These are phyloP conservation scores for Cynaeus angustus DNA, from an alignment of 2,888 invertebrate genomes.

Conservation along the genomic window DNA sequence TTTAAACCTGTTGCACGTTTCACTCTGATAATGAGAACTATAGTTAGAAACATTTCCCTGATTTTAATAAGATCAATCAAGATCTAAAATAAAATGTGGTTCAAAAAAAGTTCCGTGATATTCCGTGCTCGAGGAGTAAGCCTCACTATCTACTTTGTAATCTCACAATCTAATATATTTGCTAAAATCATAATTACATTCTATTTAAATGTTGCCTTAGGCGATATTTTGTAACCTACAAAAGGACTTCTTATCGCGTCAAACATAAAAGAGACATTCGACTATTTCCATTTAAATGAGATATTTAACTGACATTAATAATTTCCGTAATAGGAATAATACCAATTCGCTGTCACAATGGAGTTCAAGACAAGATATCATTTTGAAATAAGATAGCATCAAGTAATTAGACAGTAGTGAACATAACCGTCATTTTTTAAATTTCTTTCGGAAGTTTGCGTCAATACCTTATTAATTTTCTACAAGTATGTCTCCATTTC, in stretches of 20 bases:
- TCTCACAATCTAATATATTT: too few species aligned
- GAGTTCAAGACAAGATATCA: conserved; percentile 14
- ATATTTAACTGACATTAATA: conserved; percentile 25
- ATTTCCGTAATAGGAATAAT: conserved; percentile 12
- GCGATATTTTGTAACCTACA: not conserved
- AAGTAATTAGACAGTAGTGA: conserved; percentile 1
- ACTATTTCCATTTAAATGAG: conserved; percentile 33
- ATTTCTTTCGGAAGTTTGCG: not conserved
- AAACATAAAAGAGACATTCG: conserved; percentile 29
- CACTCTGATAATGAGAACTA: too few species aligned
- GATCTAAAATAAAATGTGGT: too few species aligned
- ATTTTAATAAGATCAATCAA: too few species aligned
- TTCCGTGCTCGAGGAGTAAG: too few species aligned
- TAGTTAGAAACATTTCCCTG: too few species aligned
- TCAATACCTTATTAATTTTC: conserved; percentile 5
- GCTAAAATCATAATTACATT: too few species aligned
- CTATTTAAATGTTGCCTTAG: not conserved
- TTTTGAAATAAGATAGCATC: conserved; percentile 16
- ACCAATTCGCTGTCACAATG: conserved; percentile 8
- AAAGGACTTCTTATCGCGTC: conserved; percentile 9
- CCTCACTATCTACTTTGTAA: too few species aligned
- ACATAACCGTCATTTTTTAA: not conserved
- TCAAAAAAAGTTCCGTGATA: too few species aligned
- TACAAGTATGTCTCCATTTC: not conserved
- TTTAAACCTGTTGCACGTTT: too few species aligned